Base-by-base conservation (phyloP, 2,797 vertebrate species). In the Leptatherina wallacei region DNA sequence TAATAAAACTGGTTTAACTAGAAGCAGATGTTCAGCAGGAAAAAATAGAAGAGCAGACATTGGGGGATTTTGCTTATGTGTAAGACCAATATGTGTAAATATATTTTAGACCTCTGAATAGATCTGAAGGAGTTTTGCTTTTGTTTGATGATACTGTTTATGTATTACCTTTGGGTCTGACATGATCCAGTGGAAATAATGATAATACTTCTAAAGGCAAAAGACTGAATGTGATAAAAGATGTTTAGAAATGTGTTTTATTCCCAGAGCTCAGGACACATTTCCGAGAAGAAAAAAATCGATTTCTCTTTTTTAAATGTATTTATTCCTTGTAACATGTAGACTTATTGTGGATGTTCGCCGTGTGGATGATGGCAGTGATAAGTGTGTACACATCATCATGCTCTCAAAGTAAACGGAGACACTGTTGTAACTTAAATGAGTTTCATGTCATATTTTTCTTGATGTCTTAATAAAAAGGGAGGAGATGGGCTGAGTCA, bases 241-340 rank as follows among this genome's bases (percentile, higher is more conserved):
- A 61, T 49, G n/a, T 55, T 54, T 8, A 36, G 49, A 42, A 40
- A 60, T 13, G 0, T 47, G n/a, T 3, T 57, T 66, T 38, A 20
- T 61, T 11, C 32, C 73, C 35, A 42, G 20, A 64, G 60, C 65
- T 77, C 35, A 61, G n/a, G 69, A 73, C 16, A 49, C 11, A 29
- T 49, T 66, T 16, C 18, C 42, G 1, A 30, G 35, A 42, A 59
- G 22, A 42, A 80, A 30, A 5, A 30, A 64, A 61, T 5, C 42
- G 2, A 16, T 61, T 29, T 72, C 44, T 51, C 57, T 16, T 44
- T 44, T 42, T 42, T 42, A 16, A 18, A 44, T 66, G 72, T 82
- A 88, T 86, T 82, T 82, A 65, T 82, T 71, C 67, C 32, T 57
- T 30, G n/a, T n/a, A n/a, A n/a, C n/a, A n/a, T n/a, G n/a, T n/a